Evolutionary conservation across 1,140 invertebrate genomes (phyloP).

Genomic region (Anoplophora glabripennis): DNA sequence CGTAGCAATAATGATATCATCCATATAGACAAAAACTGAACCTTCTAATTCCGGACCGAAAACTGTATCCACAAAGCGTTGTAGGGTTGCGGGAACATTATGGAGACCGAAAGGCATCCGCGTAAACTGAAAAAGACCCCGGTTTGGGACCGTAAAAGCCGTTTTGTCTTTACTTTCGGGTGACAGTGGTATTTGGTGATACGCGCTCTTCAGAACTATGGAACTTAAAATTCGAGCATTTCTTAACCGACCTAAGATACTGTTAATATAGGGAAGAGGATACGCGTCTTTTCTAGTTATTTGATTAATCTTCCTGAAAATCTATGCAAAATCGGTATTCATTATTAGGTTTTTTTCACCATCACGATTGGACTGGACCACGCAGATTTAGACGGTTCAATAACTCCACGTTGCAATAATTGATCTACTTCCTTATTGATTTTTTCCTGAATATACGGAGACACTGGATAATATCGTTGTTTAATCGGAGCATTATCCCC

Average conservation of each 20-base stretch:
- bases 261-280: constrained; percentile 29
- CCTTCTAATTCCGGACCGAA: constrained; percentile 40
- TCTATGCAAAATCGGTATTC: constrained; percentile 34
- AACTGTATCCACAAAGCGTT: constrained; percentile 45
- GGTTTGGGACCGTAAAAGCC: constrained; percentile 44
- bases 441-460: constrained; percentile 26
- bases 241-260: constrained; percentile 37
- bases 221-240: constrained; percentile 32
- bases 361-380: constrained; percentile 36
- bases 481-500: constrained; percentile 27
- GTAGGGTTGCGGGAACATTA: constrained; percentile 46
- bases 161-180: not conserved
- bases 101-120: constrained; percentile 46
- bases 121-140: constrained; percentile 42
- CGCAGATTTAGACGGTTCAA: constrained; percentile 28
- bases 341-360: constrained; percentile 26
- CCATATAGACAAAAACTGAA: constrained; percentile 38
- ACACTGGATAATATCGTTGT: constrained; percentile 29
- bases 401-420: constrained; percentile 29
- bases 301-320: constrained; percentile 38
- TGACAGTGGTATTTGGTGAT: not conserved
- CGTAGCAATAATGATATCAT: constrained; percentile 44
- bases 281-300: constrained; percentile 35
- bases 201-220: constrained; percentile 35
- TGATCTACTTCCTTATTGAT: constrained; percentile 27